Evolutionary conservation across 2,888 invertebrate genomes (phyloP).

Genomic region (Adineta ricciae): DNA sequence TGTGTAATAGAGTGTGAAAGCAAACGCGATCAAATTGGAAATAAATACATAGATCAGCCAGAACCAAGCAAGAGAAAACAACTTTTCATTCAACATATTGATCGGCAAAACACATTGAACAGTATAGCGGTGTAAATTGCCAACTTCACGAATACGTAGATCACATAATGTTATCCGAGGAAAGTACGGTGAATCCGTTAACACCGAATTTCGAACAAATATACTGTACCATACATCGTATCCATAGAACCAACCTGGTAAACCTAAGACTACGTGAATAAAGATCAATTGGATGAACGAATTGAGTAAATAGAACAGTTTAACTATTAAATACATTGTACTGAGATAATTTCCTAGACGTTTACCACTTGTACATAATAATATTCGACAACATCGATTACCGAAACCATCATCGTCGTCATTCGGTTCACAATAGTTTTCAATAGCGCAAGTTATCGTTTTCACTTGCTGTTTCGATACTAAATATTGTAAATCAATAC

Average conservation of each 20-base stretch:
- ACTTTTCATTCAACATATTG: constrained; percentile 34
- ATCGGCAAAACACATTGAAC: constrained; percentile 37
- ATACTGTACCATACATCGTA: constrained; percentile 40
- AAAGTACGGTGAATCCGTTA: constrained; percentile 35
- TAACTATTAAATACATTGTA: constrained; percentile 41
- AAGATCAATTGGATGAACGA: constrained; percentile 44
- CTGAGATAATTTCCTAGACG: constrained; percentile 38
- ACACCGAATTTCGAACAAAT: constrained; percentile 34
- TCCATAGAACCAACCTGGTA: constrained; percentile 41
- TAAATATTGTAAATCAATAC: constrained; percentile 29
- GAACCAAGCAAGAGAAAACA: constrained; percentile 32
- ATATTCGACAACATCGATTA: constrained; percentile 15
- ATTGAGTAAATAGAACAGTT: constrained; percentile 42
- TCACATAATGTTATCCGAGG: constrained; percentile 37
- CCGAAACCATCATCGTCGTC: too few relatives aligned
- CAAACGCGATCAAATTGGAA: background rate
- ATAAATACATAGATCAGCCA: constrained; percentile 17
- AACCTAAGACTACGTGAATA: constrained; percentile 42
- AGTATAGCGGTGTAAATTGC: constrained; percentile 29
- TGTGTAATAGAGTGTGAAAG: background rate
- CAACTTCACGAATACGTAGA: constrained; percentile 35
- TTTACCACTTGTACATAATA: constrained; percentile 23
- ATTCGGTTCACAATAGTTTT: constrained; percentile 24
- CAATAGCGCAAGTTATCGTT: background rate
- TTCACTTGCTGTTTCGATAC: background rate